Conservation (phyloP, 23 tunicate species). For the Ascidia mentula region DNA sequence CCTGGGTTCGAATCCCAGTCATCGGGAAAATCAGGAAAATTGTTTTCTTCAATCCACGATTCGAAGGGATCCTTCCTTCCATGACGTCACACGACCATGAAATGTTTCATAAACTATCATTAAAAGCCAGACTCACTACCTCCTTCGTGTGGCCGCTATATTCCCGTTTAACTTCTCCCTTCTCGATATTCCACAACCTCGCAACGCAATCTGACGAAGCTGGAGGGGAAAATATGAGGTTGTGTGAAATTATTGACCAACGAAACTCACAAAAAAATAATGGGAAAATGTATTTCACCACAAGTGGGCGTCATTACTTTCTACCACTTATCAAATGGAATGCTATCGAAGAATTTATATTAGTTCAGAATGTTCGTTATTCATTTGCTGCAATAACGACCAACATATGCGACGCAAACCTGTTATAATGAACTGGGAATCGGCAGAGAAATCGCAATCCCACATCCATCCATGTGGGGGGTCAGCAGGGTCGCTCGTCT, state of each 20-base stretch:
- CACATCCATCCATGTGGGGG: conserved; percentile 98
- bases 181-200: conserved; percentile 81
- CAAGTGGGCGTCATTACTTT: too few relatives aligned
- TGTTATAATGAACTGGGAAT: conserved; percentile 88
- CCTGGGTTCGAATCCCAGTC: too few relatives aligned
- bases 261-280: too few relatives aligned
- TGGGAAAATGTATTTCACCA: too few relatives aligned
- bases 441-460: conserved; percentile 93
- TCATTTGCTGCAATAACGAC: not conserved
- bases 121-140: conserved; percentile 78
- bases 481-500: conserved; percentile 69
- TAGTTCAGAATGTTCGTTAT: too few relatives aligned
- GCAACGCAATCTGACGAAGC: conserved; percentile 96
- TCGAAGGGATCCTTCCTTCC: too few relatives aligned
- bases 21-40: too few relatives aligned
- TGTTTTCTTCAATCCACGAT: too few relatives aligned
- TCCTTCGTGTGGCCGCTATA: conserved; percentile 89
- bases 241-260: too few relatives aligned
- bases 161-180: conserved; percentile 83
- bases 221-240: conserved; percentile 11
- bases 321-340: too few relatives aligned
- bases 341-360: too few relatives aligned
- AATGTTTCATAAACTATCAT: conserved; percentile 53
- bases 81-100: too few relatives aligned
- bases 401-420: conserved; percentile 23